These are phyloP conservation scores for Frankliniella intonsa DNA, from an alignment of 2,888 invertebrate genomes.

Conservation along the genomic window DNA sequence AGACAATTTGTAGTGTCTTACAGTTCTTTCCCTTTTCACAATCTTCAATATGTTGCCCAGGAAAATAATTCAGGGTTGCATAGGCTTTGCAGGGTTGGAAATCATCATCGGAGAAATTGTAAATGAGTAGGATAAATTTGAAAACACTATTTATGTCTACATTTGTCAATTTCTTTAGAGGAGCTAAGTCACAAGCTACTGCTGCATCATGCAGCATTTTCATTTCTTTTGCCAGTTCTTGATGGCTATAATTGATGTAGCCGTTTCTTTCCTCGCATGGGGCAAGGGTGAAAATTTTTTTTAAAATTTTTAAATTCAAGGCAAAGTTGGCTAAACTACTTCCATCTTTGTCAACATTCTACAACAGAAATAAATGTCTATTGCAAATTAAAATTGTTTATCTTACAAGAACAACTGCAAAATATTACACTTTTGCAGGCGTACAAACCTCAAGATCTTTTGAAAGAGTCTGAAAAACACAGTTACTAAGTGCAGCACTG, in stretches of 20 bases:
- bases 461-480: background rate
- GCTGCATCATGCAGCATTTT: background rate
- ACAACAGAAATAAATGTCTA: background rate
- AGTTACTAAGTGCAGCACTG: background rate
- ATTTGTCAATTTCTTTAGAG: background rate
- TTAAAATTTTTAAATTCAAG: background rate
- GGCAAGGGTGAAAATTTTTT: background rate
- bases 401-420: background rate
- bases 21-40: background rate
- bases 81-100: background rate
- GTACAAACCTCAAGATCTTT: background rate
- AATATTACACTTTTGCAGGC: too few relatives aligned
- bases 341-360: background rate
- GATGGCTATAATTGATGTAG: background rate
- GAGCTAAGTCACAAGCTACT: background rate
- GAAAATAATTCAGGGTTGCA: background rate
- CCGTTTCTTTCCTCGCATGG: background rate
- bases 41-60: background rate
- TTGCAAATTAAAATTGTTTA: background rate
- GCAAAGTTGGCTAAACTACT: too few relatives aligned
- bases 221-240: background rate
- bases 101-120: background rate
- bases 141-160: background rate
- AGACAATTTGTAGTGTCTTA: background rate
- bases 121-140: background rate